These are phyloP conservation scores for Polietes domitor DNA, from an alignment of 2,888 invertebrate genomes.

Conservation along the genomic window DNA sequence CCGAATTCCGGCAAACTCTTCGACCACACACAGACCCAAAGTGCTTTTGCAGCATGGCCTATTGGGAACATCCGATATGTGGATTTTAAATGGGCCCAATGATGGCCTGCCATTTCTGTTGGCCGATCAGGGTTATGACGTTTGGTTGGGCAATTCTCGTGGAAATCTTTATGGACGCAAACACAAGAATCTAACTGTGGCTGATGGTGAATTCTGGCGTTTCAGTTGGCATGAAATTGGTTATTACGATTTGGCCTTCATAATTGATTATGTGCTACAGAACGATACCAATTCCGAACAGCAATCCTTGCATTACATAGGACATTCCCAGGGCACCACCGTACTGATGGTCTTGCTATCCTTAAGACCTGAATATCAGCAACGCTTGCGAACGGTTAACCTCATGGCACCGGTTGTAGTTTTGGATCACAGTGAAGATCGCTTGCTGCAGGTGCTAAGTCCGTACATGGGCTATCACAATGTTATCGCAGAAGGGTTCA, in stretches of 20 bases:
- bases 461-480: conserved; percentile 73
- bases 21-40: conserved; percentile 72
- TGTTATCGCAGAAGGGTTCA: conserved; percentile 68
- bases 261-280: conserved; percentile 73
- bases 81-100: conserved; percentile 73
- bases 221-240: conserved; percentile 71
- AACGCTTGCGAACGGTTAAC: conserved; percentile 73
- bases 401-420: conserved; percentile 75
- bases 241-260: conserved; percentile 70
- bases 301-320: conserved; percentile 74
- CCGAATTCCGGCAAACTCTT: conserved; percentile 66
- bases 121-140: conserved; percentile 77
- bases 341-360: conserved; percentile 73
- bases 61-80: conserved; percentile 74
- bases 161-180: conserved; percentile 72
- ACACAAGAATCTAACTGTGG: conserved; percentile 72
- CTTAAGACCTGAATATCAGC: conserved; percentile 73
- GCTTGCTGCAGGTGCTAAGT: conserved; percentile 77
- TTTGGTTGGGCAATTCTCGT: conserved; percentile 77
- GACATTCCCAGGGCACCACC: conserved; percentile 77
- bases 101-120: conserved; percentile 73
- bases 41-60: conserved; percentile 82
- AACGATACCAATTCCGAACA: conserved; percentile 24
- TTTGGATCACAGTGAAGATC: conserved; percentile 82
- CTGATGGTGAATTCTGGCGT: conserved; percentile 66